phyloP scores from a whole-genome alignment of 2,888 invertebrate species.

The Tridacna crocea region DNA sequence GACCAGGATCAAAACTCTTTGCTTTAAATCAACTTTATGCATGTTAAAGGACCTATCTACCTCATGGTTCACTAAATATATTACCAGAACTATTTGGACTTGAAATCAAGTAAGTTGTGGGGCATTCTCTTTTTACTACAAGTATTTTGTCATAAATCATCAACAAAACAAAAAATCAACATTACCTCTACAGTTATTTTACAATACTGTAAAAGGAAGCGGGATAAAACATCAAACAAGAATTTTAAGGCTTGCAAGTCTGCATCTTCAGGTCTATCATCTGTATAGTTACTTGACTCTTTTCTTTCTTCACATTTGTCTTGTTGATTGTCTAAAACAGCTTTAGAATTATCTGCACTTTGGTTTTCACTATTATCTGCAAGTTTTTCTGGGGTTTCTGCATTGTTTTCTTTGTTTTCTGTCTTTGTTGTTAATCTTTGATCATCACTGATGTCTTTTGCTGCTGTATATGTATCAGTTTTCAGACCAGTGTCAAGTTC shows the following conservation, averaged over 20 bases:
- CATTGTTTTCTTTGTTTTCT: constrained; percentile 26
- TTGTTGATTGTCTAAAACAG: constrained; percentile 8
- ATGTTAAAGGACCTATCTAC: too few relatives aligned
- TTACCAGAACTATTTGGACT: too few relatives aligned
- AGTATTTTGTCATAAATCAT: too few relatives aligned
- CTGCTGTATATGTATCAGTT: neutral
- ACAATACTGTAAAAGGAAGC: constrained; percentile 58
- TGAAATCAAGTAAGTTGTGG: too few relatives aligned
- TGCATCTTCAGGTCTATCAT: constrained; percentile 12
- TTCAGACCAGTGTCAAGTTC: neutral
- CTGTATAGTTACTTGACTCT: neutral
- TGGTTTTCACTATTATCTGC: neutral
- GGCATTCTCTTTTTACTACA: too few relatives aligned
- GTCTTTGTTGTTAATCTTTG: neutral
- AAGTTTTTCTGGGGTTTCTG: constrained; percentile 20
- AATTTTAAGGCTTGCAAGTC: constrained; percentile 27
- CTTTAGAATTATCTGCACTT: constrained; percentile 22
- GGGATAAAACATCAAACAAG: constrained; percentile 60
- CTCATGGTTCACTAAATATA: too few relatives aligned
- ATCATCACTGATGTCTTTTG: neutral
- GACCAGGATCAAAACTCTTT: too few relatives aligned
- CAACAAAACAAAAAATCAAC: neutral
- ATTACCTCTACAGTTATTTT: constrained; percentile 51
- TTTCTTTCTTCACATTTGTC: neutral
- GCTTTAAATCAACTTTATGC: too few relatives aligned